These are phyloP conservation scores for Sminthurides bifidus DNA, from an alignment of 1,140 invertebrate genomes.

Conservation along the genomic window DNA sequence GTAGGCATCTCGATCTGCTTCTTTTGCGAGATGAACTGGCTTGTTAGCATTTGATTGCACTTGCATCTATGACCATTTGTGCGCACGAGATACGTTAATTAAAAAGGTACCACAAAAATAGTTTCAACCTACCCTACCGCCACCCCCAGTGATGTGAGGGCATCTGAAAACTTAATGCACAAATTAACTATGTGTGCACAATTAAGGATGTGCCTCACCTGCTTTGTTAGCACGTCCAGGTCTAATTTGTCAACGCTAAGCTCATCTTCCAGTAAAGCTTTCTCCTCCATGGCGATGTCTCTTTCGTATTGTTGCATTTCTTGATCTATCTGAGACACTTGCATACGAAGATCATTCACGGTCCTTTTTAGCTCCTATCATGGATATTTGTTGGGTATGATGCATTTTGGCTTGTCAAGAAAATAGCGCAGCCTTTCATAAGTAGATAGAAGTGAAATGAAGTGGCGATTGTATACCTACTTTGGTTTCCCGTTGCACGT, in stretches of 20 bases:
- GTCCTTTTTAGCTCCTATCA: constrained; percentile 13
- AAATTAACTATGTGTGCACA: too few relatives aligned
- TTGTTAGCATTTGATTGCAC: constrained; percentile 17
- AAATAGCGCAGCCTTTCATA: too few relatives aligned
- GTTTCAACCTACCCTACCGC: too few relatives aligned
- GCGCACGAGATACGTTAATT: too few relatives aligned
- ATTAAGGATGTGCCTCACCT: too few relatives aligned
- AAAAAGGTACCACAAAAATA: too few relatives aligned
- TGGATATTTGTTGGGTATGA: too few relatives aligned
- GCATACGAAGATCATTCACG: constrained; percentile 24
- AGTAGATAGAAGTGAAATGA: too few relatives aligned
- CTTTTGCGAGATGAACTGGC: constrained; percentile 17
- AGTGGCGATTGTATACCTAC: too few relatives aligned
- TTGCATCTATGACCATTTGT: constrained; percentile 16
- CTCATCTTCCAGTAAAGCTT: constrained; percentile 18
- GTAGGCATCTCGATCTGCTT: constrained; percentile 24
- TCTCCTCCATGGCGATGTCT: constrained; percentile 19
- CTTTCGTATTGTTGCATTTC: constrained; percentile 24
- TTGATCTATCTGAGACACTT: constrained; percentile 21
- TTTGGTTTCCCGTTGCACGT: constrained; percentile 24
- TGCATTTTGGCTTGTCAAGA: too few relatives aligned
- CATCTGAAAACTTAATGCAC: too few relatives aligned
- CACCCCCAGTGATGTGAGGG: too few relatives aligned
- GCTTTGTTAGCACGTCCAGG: constrained; percentile 24
- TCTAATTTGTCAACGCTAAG: constrained; percentile 21